Percentiles rank a stretch among this genome's conserved stretches.
phyloP scores from a whole-genome alignment of 2,888 invertebrate species.

The Perizoma affinitatum region DNA sequence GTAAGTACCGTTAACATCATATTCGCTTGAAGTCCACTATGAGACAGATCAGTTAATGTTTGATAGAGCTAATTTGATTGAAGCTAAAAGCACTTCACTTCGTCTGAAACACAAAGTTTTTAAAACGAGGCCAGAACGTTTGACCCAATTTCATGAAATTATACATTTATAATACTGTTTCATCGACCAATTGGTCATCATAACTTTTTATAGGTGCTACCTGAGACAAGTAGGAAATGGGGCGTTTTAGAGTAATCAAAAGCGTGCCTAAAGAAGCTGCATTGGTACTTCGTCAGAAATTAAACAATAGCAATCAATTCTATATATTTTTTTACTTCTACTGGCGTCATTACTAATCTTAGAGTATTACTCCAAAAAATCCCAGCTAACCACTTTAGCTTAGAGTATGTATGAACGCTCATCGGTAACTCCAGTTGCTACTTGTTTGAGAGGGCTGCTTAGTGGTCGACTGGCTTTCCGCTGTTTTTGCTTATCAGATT shows the following conservation, averaged over 20 bases:
- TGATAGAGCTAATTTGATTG: slow-evolving; percentile 6
- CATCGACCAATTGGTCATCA: slow-evolving; percentile 1
- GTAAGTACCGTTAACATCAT: too few relatives aligned
- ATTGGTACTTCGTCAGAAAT: too few relatives aligned
- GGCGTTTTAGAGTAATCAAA: too few relatives aligned
- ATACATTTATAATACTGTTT: slow-evolving; percentile 6
- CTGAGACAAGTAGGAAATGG: too few relatives aligned
- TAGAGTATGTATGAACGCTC: background rate
- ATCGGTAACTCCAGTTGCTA: too few relatives aligned
- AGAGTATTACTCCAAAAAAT: too few relatives aligned
- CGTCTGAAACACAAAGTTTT: slow-evolving; percentile 3
- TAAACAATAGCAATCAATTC: too few relatives aligned
- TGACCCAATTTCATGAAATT: slow-evolving; percentile 21
- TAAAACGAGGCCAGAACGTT: slow-evolving; percentile 20
- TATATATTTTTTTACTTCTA: too few relatives aligned
- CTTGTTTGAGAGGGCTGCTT: slow-evolving; percentile 8
- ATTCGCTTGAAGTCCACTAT: background rate
- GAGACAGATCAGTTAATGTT: background rate
- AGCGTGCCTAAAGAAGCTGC: too few relatives aligned
- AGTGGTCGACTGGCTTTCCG: slow-evolving; percentile 14
- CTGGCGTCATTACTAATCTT: too few relatives aligned
- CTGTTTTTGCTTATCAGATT: slow-evolving; percentile 19
- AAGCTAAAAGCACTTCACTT: slow-evolving; percentile 34
- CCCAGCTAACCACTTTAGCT: too few relatives aligned
- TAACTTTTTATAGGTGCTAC: background rate